Conservation (phyloP, 30 jellyfish, hydroid and myxozoan species). For the Aurelia coerulea region DNA sequence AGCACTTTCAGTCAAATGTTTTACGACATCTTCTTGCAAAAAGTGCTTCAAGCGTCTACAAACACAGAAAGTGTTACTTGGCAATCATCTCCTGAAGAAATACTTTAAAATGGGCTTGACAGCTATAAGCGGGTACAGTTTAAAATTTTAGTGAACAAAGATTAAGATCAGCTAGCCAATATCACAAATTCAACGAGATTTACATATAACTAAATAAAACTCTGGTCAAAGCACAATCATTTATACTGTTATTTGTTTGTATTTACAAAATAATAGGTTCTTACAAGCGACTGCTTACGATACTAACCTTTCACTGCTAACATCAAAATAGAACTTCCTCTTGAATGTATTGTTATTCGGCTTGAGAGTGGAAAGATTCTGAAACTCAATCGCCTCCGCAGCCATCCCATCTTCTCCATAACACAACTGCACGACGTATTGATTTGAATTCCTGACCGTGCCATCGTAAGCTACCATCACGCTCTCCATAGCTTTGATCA, state of each 20-base stretch:
- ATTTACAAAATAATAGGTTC: no score
- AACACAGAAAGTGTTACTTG: neutral
- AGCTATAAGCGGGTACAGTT: no score
- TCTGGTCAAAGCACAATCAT: no score
- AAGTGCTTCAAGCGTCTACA: constrained; percentile 82
- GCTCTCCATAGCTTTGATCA: constrained; percentile 99
- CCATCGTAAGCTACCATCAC: constrained; percentile 99
- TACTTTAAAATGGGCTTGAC: no score
- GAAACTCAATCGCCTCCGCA: constrained; percentile 95
- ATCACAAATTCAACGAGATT: no score
- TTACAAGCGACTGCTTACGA: no score
- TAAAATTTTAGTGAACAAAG: no score
- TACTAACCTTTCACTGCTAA: constrained; percentile 86
- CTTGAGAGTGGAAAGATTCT: constrained; percentile 77
- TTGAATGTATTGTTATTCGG: constrained; percentile 84
- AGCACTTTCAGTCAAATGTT: constrained; percentile 77
- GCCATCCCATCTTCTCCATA: constrained; percentile 99
- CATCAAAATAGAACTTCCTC: constrained; percentile 90
- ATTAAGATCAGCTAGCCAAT: no score
- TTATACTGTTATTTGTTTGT: no score
- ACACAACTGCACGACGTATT: constrained; percentile 89
- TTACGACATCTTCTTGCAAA: constrained; percentile 89
- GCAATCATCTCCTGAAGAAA: no score
- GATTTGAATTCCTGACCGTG: constrained; percentile 97
- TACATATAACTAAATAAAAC: no score